A percentile compares a stretch with the other conserved stretches of the same genome.
phyloP scores from a whole-genome alignment of 2,797 vertebrate species.

The Macropodus opercularis region DNA sequence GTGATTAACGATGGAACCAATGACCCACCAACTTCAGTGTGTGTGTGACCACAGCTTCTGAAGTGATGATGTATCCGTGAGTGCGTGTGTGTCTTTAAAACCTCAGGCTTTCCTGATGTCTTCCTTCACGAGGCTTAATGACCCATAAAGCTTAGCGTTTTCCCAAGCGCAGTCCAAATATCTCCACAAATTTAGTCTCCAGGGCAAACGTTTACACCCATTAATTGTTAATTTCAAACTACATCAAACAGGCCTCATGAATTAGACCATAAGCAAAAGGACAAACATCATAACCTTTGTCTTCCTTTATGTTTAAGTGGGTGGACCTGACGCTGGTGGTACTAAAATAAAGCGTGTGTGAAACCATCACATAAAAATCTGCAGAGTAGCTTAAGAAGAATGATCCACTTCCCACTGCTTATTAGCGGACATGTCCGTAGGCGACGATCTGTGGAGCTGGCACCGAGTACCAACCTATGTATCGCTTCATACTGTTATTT shows the following conservation, averaged over 20 bases:
- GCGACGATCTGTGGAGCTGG: too few relatives aligned
- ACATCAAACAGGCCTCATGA: conserved; percentile 49
- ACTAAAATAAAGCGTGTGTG: conserved; percentile 27
- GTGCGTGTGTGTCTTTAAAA: conserved; percentile 36
- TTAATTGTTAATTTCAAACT: conserved; percentile 51
- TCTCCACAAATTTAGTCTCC: conserved; percentile 31
- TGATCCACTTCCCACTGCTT: background rate
- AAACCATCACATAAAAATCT: background rate
- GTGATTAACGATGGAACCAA: conserved; percentile 60
- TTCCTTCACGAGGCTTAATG: conserved; percentile 51
- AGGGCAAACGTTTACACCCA: conserved; percentile 43
- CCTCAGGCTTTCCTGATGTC: conserved; percentile 43
- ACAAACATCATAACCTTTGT: conserved; percentile 18
- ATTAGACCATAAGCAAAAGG: conserved; percentile 36
- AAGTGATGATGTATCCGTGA: conserved; percentile 16
- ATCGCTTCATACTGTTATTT: too few relatives aligned
- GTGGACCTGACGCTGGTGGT: conserved; percentile 2
- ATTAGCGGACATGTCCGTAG: too few relatives aligned
- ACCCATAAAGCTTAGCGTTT: conserved; percentile 44
- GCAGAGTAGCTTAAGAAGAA: background rate
- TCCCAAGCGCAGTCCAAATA: conserved; percentile 28
- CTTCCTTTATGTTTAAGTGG: conserved; percentile 25
- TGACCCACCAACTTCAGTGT: conserved; percentile 27
- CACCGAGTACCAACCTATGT: too few relatives aligned
- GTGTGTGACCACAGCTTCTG: conserved; percentile 34